Base-by-base conservation (phyloP, 1,140 invertebrate species). In the Hycleus cichorii region DNA sequence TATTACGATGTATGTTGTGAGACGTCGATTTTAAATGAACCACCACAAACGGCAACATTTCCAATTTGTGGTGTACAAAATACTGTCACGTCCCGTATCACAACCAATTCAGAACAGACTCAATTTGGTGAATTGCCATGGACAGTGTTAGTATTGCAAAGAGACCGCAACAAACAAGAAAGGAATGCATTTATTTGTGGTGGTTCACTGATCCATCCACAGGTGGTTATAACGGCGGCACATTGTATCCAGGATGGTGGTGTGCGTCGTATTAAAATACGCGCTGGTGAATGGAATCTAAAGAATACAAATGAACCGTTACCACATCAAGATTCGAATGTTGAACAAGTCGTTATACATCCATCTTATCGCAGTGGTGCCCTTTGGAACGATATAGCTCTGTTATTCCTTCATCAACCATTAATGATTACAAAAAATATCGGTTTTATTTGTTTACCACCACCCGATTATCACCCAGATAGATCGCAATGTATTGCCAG, bases 311-410 rank as follows among this genome's bases (percentile, higher is more conserved):
- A 71, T 8, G 80, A 82, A 67, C 72, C 76, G 4, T 72, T 74
- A 43, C 72, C 72, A 0, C 78, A 80, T 64, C 76, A 79, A 56
- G 69, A 71, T 47, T 11, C 54, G 18, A 9, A 32, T 7, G 63
- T 61, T 2, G 54, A 60, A 44, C 60, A 64, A 43, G 40, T 66
- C 1, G 11, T 65, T 7, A 53, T 69, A 10, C 68, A 71, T 61
- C 63, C 65, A 3, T 12, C 64, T 27, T 71, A 62, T 49, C 39
- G 65, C 46, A 11, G 55, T 4, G 43, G 80, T 76, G 1, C 76
- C 76, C 69, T 88, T 1, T 78, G 75, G 62, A 85, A 89, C 63
- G 88, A 91, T 65, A 74, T 87, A 3, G 89, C 87, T 2, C 68
- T 90, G 2, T 65, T 91, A 0, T 75, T 86, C 24, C 68, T 89